These are phyloP conservation scores for Helicoverpa armigera DNA, from an alignment of 1,140 invertebrate genomes.

Conservation along the genomic window DNA sequence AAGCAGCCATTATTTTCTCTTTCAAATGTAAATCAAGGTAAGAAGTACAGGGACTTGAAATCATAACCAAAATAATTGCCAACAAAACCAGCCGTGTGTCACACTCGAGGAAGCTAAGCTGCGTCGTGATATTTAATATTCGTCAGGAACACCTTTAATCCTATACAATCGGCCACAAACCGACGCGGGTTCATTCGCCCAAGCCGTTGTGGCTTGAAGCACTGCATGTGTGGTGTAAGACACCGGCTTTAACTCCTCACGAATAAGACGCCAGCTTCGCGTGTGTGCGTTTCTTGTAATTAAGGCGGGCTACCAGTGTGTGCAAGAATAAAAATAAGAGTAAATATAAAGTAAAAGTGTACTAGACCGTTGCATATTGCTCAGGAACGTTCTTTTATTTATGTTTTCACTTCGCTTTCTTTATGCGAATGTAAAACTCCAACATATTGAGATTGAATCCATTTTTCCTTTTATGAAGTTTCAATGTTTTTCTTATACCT, in stretches of 20 bases:
- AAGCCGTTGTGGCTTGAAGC: slow-evolving; percentile 47
- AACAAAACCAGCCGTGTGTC: background rate
- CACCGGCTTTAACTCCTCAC: slow-evolving; percentile 30
- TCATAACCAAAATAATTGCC: background rate
- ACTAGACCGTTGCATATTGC: slow-evolving; percentile 32
- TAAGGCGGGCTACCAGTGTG: background rate
- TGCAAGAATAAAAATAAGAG: slow-evolving; percentile 29
- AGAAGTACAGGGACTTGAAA: no score
- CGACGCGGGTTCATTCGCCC: slow-evolving; percentile 4
- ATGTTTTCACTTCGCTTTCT: slow-evolving; percentile 21
- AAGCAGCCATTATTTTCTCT: no score
- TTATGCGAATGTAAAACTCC: background rate
- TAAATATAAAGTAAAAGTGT: slow-evolving; percentile 29
- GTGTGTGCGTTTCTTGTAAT: slow-evolving; percentile 16
- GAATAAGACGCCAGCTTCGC: slow-evolving; percentile 1
- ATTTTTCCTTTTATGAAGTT: background rate
- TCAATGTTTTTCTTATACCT: background rate
- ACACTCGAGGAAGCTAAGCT: background rate
- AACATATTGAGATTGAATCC: slow-evolving; percentile 3
- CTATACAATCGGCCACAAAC: slow-evolving; percentile 51
- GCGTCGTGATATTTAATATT: slow-evolving; percentile 52
- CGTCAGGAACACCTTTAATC: slow-evolving; percentile 50
- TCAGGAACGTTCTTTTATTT: slow-evolving; percentile 3
- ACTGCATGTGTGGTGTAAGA: slow-evolving; percentile 45
- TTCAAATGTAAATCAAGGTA: no score